phyloP scores from a whole-genome alignment of 2,113 vertebrate species.

The Urocolius indicus region DNA sequence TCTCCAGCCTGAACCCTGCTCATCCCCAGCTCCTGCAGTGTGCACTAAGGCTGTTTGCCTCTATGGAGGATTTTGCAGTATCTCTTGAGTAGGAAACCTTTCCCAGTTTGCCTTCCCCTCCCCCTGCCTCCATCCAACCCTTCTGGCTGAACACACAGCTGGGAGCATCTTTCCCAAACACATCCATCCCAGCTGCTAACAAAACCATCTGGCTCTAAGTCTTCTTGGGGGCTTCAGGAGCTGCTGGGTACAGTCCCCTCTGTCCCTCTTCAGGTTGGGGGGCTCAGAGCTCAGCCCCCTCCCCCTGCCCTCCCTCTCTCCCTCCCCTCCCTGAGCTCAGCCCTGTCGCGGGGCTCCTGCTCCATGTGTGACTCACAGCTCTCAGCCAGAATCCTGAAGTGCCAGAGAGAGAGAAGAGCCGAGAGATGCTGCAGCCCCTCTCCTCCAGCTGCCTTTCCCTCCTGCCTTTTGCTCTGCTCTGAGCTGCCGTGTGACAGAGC shows the following conservation, averaged over 20 bases:
- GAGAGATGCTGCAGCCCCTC: neutral
- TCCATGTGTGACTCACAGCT: neutral
- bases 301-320: neutral
- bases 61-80: neutral
- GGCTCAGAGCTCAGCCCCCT: rapidly evolving
- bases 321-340: neutral
- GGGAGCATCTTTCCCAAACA: neutral
- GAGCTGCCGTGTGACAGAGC: neutral
- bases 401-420: neutral
- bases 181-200: neutral
- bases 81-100: neutral
- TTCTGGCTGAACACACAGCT: neutral
- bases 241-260: neutral
- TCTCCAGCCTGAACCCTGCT: neutral
- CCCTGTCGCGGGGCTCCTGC: neutral
- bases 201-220: neutral
- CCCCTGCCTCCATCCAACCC: neutral
- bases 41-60: neutral
- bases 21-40: neutral
- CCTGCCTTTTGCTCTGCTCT: neutral
- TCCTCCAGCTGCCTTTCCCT: neutral
- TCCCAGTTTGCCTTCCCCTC: neutral
- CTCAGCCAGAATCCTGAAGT: neutral
- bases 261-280: neutral
- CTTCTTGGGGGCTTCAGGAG: neutral